Conservation (phyloP, 2,797 vertebrate species). For the Lepilemur ruficaudatus region DNA sequence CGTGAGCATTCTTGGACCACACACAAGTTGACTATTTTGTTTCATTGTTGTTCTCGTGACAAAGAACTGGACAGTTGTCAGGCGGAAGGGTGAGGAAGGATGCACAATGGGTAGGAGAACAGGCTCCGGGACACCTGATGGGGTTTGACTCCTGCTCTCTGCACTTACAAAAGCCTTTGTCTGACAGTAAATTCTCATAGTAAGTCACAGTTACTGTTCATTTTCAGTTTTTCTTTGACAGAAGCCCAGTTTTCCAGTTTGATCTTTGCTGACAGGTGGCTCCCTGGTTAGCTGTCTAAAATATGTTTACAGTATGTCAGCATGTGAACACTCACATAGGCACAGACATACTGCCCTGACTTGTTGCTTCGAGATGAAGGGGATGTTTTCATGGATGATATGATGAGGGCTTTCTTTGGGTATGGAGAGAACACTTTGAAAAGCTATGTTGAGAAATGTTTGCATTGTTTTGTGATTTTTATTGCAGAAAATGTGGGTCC, state of each 20-base stretch:
- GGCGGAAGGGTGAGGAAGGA: not conserved
- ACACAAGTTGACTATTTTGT: not conserved
- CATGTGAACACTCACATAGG: too few species aligned
- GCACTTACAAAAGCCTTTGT: not conserved
- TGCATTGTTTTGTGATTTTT: not conserved
- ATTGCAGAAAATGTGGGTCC: not conserved
- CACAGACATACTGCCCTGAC: too few species aligned
- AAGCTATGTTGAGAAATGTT: not conserved
- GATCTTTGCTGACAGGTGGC: not conserved
- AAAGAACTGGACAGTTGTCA: not conserved
- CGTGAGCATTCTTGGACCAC: not conserved
- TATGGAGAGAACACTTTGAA: not conserved
- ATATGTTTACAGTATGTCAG: not conserved
- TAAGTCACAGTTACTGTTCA: not conserved
- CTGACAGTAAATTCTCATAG: not conserved
- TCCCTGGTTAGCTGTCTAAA: not conserved
- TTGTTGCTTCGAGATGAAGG: not conserved
- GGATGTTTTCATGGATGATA: not conserved
- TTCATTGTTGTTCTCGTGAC: not conserved
- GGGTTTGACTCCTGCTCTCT: not conserved
- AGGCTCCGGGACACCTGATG: too few species aligned
- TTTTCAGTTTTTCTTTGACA: not conserved
- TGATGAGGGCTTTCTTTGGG: not conserved
- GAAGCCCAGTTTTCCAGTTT: not conserved
- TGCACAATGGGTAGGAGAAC: not conserved